Percentiles rank a stretch among this genome's conserved stretches.
These are phyloP conservation scores for Asbolus verrucosus DNA, from an alignment of 1,140 invertebrate genomes.

Conservation along the genomic window DNA sequence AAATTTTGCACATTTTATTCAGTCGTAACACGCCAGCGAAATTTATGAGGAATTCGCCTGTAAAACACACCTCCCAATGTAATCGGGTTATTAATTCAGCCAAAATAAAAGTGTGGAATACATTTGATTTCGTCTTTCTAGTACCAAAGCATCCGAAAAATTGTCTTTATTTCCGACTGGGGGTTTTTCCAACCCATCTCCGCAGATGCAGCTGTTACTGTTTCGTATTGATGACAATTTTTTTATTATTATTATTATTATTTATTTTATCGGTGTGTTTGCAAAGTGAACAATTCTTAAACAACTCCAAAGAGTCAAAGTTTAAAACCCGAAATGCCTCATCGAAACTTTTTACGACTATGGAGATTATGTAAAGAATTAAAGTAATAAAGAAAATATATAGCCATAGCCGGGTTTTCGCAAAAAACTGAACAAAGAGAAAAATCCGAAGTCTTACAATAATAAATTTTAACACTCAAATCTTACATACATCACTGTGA, in stretches of 20 bases:
- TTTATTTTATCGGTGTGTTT: no score
- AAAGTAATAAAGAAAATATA: conserved; percentile 9
- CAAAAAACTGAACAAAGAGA: background rate
- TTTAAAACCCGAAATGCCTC: background rate
- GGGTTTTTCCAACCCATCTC: no score
- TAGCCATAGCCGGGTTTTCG: background rate
- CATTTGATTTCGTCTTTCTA: no score
- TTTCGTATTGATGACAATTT: no score
- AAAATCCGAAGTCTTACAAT: background rate
- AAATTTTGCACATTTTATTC: conserved; percentile 7
- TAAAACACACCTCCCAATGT: background rate
- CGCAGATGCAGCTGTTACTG: no score
- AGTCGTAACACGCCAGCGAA: background rate
- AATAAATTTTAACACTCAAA: background rate
- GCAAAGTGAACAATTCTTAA: no score
- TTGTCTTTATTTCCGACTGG: no score
- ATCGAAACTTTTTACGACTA: conserved; percentile 6
- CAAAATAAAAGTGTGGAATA: no score
- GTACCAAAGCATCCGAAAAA: no score
- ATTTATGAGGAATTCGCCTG: background rate
- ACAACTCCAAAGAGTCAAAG: no score
- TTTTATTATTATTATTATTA: no score
- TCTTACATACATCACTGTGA: conserved; percentile 1
- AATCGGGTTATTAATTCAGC: no score
- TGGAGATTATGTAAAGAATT: conserved; percentile 8